A percentile compares a stretch with the other conserved stretches of the same genome.
These are phyloP conservation scores for Esox masquinongy DNA, from an alignment of 2,797 vertebrate species.

Conservation along the genomic window DNA sequence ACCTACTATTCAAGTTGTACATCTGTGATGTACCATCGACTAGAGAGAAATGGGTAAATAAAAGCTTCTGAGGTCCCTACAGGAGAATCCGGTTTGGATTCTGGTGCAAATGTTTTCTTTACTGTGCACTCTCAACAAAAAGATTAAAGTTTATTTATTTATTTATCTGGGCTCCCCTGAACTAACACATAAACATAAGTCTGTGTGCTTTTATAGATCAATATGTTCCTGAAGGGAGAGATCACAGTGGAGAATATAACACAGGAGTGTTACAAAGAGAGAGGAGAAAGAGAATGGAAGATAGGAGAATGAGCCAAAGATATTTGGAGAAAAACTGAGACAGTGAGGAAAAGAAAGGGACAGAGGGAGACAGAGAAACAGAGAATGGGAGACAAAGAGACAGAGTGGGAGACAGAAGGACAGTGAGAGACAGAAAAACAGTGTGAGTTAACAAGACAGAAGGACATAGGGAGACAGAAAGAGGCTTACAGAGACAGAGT, in stretches of 20 bases:
- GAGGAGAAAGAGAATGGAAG: slow-evolving; percentile 1
- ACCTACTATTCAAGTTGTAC: slow-evolving; percentile 17
- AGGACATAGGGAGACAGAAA: background rate
- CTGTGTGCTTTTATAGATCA: slow-evolving; percentile 5
- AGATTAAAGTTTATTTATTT: background rate
- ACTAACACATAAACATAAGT: background rate
- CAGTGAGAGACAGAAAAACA: background rate
- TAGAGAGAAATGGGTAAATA: background rate
- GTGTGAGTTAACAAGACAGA: background rate
- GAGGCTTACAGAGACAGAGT: no score
- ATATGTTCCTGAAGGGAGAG: background rate
- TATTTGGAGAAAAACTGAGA: no score
- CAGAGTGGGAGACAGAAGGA: no score
- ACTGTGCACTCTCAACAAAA: background rate
- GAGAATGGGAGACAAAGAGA: background rate
- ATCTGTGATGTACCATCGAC: background rate
- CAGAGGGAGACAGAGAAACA: background rate
- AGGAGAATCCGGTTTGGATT: background rate
- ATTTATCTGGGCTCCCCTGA: background rate
- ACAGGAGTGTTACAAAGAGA: background rate
- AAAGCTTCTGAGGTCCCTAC: background rate
- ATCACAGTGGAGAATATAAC: background rate
- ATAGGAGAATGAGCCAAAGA: no score
- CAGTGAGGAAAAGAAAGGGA: no score
- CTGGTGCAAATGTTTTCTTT: background rate